Percentiles rank a stretch among this genome's conserved stretches.
phyloP scores from a whole-genome alignment of 2,888 invertebrate species.

The Sarcophaga rosellei region DNA sequence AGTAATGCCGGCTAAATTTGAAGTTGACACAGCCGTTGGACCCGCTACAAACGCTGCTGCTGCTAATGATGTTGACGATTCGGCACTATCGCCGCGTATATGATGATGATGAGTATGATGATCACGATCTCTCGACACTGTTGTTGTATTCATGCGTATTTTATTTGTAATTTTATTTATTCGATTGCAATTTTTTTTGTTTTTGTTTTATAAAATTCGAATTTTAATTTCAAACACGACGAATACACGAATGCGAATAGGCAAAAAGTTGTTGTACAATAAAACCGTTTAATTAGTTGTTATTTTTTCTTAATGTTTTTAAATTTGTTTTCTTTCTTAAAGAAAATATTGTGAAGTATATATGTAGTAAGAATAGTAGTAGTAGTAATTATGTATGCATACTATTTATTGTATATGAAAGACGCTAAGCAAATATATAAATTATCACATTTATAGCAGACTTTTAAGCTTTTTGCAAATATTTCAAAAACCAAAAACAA shows the following conservation, averaged over 20 bases:
- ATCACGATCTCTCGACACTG: slow-evolving; percentile 81
- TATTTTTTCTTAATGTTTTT: background rate
- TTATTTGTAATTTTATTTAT: slow-evolving; percentile 19
- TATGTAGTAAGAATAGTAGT: too few species aligned
- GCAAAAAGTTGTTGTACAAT: too few species aligned
- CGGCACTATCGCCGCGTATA: slow-evolving; percentile 70
- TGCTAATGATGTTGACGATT: slow-evolving; percentile 72
- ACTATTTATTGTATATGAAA: slow-evolving; percentile 26
- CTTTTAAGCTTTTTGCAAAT: slow-evolving; percentile 50
- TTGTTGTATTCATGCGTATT: slow-evolving; percentile 66
- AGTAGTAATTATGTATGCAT: too few species aligned
- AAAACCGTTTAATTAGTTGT: background rate
- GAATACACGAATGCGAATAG: too few species aligned
- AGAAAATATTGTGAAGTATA: background rate
- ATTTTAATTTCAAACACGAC: background rate
- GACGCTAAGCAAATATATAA: slow-evolving; percentile 46
- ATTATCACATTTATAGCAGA: slow-evolving; percentile 49
- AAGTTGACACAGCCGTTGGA: slow-evolving; percentile 59
- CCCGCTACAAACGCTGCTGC: slow-evolving; percentile 70
- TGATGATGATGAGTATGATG: slow-evolving; percentile 69
- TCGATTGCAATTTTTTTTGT: slow-evolving; percentile 28
- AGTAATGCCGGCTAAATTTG: slow-evolving; percentile 70
- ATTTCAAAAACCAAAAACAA: background rate
- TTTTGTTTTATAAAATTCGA: slow-evolving; percentile 10
- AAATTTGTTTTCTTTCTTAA: background rate